phyloP scores from a whole-genome alignment of 2,113 vertebrate species.

The Heliornis fulica region DNA sequence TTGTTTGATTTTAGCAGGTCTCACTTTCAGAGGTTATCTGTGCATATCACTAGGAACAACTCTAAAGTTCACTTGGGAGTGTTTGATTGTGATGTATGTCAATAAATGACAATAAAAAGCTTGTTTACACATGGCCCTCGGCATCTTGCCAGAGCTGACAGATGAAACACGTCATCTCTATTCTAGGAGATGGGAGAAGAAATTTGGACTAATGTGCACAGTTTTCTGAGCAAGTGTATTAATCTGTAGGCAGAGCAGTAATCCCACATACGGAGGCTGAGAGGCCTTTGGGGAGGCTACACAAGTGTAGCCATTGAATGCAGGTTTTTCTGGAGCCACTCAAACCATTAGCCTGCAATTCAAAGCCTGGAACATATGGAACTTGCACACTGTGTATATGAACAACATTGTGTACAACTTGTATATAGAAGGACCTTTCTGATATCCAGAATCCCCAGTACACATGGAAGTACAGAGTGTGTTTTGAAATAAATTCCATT shows the following conservation, averaged over 20 bases:
- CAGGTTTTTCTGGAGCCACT: not conserved
- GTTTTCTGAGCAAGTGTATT: not conserved
- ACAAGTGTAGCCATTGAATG: not conserved
- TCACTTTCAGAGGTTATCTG: not conserved
- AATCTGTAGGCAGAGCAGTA: not conserved
- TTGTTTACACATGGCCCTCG: not conserved
- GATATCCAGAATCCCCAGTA: slow-evolving; percentile 8
- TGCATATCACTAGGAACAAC: not conserved
- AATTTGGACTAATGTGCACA: not conserved
- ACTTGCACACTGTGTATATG: not conserved
- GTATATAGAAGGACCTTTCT: not conserved
- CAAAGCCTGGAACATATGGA: slow-evolving; percentile 3
- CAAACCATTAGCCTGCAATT: not conserved
- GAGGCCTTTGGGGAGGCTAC: not conserved
- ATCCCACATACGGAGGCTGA: not conserved
- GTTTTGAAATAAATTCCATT: slow-evolving; percentile 26
- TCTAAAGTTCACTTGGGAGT: not conserved
- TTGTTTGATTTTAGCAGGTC: not conserved
- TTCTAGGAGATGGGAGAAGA: not conserved
- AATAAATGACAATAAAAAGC: not conserved
- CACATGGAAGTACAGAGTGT: not conserved
- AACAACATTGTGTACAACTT: not conserved
- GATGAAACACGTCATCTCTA: not conserved
- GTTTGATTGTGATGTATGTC: not conserved
- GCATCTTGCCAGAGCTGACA: not conserved